These are phyloP conservation scores for Lasioglossum calceatum DNA, from an alignment of 2,888 invertebrate genomes.

Conservation along the genomic window DNA sequence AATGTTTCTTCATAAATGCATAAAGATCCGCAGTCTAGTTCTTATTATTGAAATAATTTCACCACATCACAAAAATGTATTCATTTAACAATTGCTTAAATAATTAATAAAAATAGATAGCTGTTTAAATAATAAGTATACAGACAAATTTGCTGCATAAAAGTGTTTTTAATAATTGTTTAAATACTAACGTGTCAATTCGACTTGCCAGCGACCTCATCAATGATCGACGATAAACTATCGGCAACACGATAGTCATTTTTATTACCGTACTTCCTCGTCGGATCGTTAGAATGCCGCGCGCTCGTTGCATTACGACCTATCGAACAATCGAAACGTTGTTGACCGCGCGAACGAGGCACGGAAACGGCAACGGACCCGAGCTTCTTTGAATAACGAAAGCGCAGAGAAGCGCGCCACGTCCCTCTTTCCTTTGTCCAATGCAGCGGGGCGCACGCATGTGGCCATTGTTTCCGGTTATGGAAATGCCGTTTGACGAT, in stretches of 20 bases:
- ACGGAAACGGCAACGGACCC: conserved; percentile 20
- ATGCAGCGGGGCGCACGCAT: background rate
- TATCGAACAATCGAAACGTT: conserved; percentile 28
- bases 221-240: too few relatives aligned
- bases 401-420: background rate
- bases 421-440: conserved; percentile 16
- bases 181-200: too few relatives aligned
- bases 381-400: conserved; percentile 39
- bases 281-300: background rate
- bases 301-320: conserved; percentile 6
- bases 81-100: too few relatives aligned
- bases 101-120: too few relatives aligned
- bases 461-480: conserved; percentile 36
- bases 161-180: too few relatives aligned
- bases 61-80: too few relatives aligned
- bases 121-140: too few relatives aligned
- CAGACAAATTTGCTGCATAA: too few relatives aligned
- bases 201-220: background rate
- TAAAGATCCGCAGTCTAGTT: too few relatives aligned
- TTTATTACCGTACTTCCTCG: background rate
- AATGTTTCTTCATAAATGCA: too few relatives aligned
- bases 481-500: conserved; percentile 43
- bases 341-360: conserved; percentile 14
- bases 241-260: background rate
- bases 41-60: too few relatives aligned